A percentile compares a stretch with the other conserved stretches of the same genome.
These are phyloP conservation scores for Rhea americana DNA, from an alignment of 2,113 vertebrate genomes.

Conservation along the genomic window DNA sequence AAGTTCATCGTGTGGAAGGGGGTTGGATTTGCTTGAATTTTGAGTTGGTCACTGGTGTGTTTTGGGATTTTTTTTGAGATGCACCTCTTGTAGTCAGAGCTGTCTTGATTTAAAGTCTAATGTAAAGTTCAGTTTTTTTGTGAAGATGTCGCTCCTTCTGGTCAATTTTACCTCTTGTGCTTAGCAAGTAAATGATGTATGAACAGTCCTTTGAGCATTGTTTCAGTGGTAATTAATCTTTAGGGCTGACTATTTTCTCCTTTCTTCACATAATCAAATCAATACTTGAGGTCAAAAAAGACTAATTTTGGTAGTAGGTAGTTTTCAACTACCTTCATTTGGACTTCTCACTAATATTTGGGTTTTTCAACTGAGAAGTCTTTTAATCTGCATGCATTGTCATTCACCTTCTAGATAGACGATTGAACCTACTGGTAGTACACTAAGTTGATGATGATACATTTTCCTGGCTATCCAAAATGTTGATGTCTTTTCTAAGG, in stretches of 20 bases:
- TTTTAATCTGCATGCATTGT: neutral
- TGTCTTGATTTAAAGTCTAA: neutral
- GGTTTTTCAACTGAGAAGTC: neutral
- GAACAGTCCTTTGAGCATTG: neutral
- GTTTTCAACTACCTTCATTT: neutral
- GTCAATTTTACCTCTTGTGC: neutral
- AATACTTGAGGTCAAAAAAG: neutral
- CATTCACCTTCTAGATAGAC: neutral
- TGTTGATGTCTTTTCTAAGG: neutral
- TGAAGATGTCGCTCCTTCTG: neutral
- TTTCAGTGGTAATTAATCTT: neutral
- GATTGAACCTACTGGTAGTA: neutral
- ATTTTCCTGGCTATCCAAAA: neutral
- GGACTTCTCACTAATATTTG: neutral
- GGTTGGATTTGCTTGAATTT: neutral
- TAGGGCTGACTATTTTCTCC: neutral
- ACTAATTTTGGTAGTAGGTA: neutral
- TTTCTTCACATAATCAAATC: neutral
- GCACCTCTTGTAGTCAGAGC: neutral
- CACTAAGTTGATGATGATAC: neutral
- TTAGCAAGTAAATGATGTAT: neutral
- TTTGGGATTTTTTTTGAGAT: neutral
- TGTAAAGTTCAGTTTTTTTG: neutral
- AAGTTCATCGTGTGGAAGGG: neutral
- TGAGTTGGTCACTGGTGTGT: neutral